A percentile compares a stretch with the other conserved stretches of the same genome.
Conservation (phyloP, 2,888 invertebrate genomes). For the Papilio gigon region DNA sequence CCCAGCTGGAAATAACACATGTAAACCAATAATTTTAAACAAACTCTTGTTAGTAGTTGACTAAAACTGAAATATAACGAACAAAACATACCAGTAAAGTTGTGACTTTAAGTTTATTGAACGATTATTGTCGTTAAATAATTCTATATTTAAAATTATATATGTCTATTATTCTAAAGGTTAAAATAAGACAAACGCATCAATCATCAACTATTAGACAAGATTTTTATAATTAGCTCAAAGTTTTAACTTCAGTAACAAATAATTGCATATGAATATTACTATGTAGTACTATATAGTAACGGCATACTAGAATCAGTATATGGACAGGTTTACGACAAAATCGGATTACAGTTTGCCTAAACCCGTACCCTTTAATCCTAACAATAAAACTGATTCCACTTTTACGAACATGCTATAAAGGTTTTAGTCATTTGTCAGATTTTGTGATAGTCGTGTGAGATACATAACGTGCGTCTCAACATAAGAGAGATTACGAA, state of each 20-base stretch:
- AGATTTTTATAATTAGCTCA: too few relatives aligned
- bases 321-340: conserved; percentile 16
- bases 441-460: neutral
- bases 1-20: too few relatives aligned
- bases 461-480: neutral
- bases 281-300: too few relatives aligned
- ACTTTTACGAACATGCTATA: conserved; percentile 5
- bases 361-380: conserved; percentile 10
- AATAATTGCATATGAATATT: too few relatives aligned
- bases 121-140: neutral
- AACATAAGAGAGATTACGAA: neutral
- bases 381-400: conserved; percentile 21
- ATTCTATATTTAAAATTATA: too few relatives aligned
- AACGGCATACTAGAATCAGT: neutral
- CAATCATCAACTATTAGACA: too few relatives aligned
- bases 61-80: neutral
- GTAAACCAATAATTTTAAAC: neutral
- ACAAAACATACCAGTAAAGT: neutral
- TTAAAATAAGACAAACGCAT: too few relatives aligned
- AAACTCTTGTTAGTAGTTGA: neutral
- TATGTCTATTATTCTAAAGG: too few relatives aligned
- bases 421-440: conserved; percentile 16
- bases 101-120: neutral
- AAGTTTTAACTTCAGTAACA: neutral
- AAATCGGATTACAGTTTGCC: conserved; percentile 17